Conservation (phyloP, 2,113 vertebrate species). For the Synodontis membranacea region DNA sequence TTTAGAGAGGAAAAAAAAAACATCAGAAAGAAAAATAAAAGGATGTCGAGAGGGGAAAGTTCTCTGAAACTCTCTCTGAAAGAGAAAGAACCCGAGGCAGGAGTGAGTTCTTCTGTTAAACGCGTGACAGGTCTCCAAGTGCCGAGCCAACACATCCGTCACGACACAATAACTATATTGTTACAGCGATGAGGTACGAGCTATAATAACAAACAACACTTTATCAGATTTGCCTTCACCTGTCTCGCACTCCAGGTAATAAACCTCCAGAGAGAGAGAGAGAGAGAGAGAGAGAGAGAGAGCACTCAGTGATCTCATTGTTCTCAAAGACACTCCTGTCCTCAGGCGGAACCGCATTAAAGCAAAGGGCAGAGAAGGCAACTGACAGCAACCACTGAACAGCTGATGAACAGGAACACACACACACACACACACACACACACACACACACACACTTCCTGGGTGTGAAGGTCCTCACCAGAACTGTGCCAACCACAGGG, state of each 20-base stretch:
- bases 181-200: conserved; percentile 21
- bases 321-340: conserved; percentile 24
- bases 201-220: conserved; percentile 21
- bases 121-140: background rate
- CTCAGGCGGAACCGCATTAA: conserved; percentile 47
- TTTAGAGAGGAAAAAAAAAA: conserved; percentile 42
- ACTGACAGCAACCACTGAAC: conserved; percentile 54
- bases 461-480: conserved; percentile 56
- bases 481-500: conserved; percentile 40
- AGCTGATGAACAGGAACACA: conserved; percentile 46
- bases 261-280: background rate
- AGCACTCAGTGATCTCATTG: conserved; percentile 29
- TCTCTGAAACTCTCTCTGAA: background rate
- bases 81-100: background rate
- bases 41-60: too few relatives aligned
- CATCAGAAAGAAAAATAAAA: background rate
- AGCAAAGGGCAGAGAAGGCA: conserved; percentile 40
- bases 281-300: background rate
- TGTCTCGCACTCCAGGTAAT: conserved; percentile 18
- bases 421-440: conserved; percentile 6
- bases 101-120: background rate
- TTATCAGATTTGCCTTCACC: conserved; percentile 14
- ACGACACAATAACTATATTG: conserved; percentile 34
- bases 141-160: background rate
- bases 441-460: conserved; percentile 32